phyloP scores from a whole-genome alignment of 2,888 invertebrate genomes.

The Erpobdella octoculata region DNA sequence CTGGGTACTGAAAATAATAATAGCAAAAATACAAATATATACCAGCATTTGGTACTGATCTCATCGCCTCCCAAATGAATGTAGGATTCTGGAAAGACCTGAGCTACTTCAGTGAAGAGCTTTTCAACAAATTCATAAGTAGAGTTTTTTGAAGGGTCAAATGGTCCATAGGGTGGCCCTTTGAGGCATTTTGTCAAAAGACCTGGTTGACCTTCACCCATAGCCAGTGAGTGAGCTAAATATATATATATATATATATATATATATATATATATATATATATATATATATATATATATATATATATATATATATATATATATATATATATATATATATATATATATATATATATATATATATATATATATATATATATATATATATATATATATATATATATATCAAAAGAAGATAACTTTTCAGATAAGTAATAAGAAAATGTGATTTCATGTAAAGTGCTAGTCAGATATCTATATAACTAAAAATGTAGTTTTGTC shows the following conservation, averaged over 20 bases:
- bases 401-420: no score
- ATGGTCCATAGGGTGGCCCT: slow-evolving; percentile 40
- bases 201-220: slow-evolving; percentile 49
- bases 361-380: neutral
- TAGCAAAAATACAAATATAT: neutral
- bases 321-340: neutral
- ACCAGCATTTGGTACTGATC: slow-evolving; percentile 45
- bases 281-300: neutral
- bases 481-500: no score
- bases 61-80: slow-evolving; percentile 49
- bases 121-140: slow-evolving; percentile 43
- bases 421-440: no score
- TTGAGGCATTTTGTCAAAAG: slow-evolving; percentile 46
- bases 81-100: slow-evolving; percentile 45
- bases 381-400: no score
- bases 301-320: neutral
- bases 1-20: slow-evolving; percentile 78
- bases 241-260: neutral
- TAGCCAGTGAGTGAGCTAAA: slow-evolving; percentile 50
- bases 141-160: slow-evolving; percentile 43
- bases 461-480: no score
- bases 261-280: no score
- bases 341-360: neutral
- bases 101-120: slow-evolving; percentile 44
- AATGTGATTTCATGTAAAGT: no score